phyloP scores from a whole-genome alignment of 2,113 vertebrate genomes.

The Micronycteris hirsuta region DNA sequence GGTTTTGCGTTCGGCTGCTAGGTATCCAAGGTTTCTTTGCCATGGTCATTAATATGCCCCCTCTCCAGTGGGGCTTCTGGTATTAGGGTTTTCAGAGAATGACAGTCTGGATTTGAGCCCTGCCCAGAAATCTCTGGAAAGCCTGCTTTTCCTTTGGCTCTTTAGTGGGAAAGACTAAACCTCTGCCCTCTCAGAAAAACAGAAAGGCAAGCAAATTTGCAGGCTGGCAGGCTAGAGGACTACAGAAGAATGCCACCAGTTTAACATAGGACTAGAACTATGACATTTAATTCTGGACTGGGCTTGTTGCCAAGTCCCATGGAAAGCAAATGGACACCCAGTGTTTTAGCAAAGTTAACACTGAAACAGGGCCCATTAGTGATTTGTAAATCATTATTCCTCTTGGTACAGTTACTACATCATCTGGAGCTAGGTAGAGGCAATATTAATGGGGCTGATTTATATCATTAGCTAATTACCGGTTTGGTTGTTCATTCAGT shows the following conservation, averaged over 20 bases:
- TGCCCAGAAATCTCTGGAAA: not conserved
- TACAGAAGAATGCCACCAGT: conserved; percentile 60
- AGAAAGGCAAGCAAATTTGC: not conserved
- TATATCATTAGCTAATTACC: not conserved
- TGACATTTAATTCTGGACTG: conserved; percentile 57
- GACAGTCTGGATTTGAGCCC: not conserved
- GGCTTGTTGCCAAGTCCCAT: conserved; percentile 58
- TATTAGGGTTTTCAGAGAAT: conserved; percentile 23
- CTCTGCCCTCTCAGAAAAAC: conserved; percentile 25
- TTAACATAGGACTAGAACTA: conserved; percentile 53
- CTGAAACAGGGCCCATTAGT: not conserved
- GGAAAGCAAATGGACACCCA: conserved; percentile 58
- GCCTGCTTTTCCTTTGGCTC: not conserved
- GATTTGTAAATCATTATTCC: conserved; percentile 22
- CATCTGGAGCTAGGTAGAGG: not conserved
- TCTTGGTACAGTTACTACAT: not conserved
- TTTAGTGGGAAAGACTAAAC: not conserved
- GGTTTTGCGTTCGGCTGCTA: not conserved
- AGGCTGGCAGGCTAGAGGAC: not conserved
- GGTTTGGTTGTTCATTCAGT: not conserved
- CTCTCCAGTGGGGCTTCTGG: not conserved
- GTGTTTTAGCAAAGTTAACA: conserved; percentile 38
- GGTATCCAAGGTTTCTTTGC: not conserved
- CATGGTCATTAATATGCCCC: not conserved
- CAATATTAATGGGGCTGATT: not conserved